phyloP scores from a whole-genome alignment of 2,888 invertebrate genomes.

The Megaustenia siamemsis region DNA sequence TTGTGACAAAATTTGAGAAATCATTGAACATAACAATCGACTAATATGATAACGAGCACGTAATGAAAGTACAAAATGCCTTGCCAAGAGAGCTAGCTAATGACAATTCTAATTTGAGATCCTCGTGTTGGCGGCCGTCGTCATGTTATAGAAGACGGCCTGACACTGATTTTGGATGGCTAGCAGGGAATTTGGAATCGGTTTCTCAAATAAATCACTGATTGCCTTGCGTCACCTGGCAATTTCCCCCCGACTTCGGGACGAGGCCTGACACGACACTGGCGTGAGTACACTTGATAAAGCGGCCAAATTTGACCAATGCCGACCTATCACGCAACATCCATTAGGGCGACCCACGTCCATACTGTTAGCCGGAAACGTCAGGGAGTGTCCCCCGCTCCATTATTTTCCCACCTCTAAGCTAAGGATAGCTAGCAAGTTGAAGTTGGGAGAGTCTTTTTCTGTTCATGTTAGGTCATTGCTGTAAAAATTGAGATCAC shows the following conservation, averaged over 20 bases:
- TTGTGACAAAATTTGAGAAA: too few relatives aligned
- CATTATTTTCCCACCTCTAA: conserved; percentile 33
- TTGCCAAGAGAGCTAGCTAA: not conserved
- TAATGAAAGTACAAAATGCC: not conserved
- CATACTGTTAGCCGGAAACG: conserved; percentile 37
- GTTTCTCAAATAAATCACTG: conserved; percentile 38
- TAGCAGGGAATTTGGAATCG: conserved; percentile 24
- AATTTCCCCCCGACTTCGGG: not conserved
- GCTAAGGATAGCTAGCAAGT: not conserved
- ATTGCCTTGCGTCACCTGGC: conserved; percentile 41
- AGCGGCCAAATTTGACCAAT: conserved; percentile 41
- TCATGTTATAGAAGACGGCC: not conserved
- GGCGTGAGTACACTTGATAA: conserved; percentile 49
- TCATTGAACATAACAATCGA: too few relatives aligned
- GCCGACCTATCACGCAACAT: conserved; percentile 42
- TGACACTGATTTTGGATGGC: conserved; percentile 6
- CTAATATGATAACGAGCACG: not conserved
- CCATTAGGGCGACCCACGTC: conserved; percentile 34
- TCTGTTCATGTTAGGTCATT: not conserved
- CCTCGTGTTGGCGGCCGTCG: not conserved
- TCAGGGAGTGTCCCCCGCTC: not conserved
- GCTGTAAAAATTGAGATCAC: too few relatives aligned
- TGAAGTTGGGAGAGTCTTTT: not conserved
- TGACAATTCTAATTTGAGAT: conserved; percentile 13
- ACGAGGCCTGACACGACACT: conserved; percentile 39